Evolutionary conservation across 2,888 invertebrate species (phyloP), one percentile per base, ranked within the genome.

Genomic region (Cataglyphis cursor): DNA sequence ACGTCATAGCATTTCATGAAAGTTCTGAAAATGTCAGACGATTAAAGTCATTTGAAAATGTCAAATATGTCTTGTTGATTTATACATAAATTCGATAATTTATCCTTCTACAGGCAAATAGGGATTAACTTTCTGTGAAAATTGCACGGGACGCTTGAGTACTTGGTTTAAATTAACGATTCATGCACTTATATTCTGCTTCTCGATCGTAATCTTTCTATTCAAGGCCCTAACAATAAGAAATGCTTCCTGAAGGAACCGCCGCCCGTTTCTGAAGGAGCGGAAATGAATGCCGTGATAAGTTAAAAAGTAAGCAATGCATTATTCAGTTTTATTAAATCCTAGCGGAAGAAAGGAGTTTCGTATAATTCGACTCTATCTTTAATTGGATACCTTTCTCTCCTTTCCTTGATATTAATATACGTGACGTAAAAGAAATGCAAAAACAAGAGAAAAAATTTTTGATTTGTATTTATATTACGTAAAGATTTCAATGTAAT

Each of bases 281-380:
- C 81, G 80, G 57, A 82, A 87, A 87, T 87, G 82, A 85, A 87
- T 85, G 85, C 65, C 35, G 72, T 74, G 83, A 83, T 87, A 83
- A 87, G 85, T 82, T 62, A 85, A 82, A 85, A 83, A 84, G 83
- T 82, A 85, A 83, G 85, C 83, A 85, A 87, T 81, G 83, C 83
- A 85, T 87, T 87, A 87, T 85, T 83, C 87, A 81, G 75, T 85
- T 87, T 85, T 87, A 85, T 87, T 85, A 87, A 85, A 87, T 81
- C 61, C 72, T 61, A 35, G 57, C 59, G 64, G 83, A 85, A 81
- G 85, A 84, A 84, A 86, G 66, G 80, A 86, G 83, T 86, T 84
- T 75, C 61, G 48, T 83, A 61, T 44, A 61, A 80, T 80, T 80
- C 78, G 72, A 57, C 44, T 80, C 78, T 61, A 80, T 72, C 78